A percentile compares a stretch with the other conserved stretches of the same genome.
These are phyloP conservation scores for Myotis daubentonii DNA, from an alignment of 2,797 vertebrate species.

Conservation along the genomic window DNA sequence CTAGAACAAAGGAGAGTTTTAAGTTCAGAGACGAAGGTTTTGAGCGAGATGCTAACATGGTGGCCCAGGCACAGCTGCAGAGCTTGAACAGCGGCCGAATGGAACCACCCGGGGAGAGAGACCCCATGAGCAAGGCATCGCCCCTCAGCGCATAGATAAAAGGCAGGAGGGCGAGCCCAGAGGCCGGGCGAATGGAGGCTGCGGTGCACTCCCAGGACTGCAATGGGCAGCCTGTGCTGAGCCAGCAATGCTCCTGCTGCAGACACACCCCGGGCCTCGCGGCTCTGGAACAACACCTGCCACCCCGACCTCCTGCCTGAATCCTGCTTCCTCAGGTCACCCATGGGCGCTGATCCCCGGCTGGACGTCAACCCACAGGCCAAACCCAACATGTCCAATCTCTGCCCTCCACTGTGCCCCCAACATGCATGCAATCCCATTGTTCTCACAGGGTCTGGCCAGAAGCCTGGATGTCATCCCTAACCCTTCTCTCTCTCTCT, in stretches of 20 bases:
- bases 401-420: too few relatives aligned
- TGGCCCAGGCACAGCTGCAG: background rate
- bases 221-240: too few relatives aligned
- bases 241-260: too few relatives aligned
- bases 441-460: background rate
- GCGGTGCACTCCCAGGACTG: too few relatives aligned
- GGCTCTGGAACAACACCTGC: background rate
- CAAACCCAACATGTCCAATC: background rate
- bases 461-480: background rate
- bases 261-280: too few relatives aligned
- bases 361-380: background rate
- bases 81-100: too few relatives aligned
- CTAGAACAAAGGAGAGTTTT: background rate
- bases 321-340: background rate
- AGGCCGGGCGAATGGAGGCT: too few relatives aligned
- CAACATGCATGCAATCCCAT: too few relatives aligned
- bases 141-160: too few relatives aligned
- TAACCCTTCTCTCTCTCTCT: background rate
- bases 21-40: background rate
- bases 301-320: background rate
- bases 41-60: background rate
- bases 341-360: background rate
- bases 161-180: too few relatives aligned
- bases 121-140: too few relatives aligned
- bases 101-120: too few relatives aligned